A percentile compares a stretch with the other conserved stretches of the same genome.
Evolutionary conservation across 2,797 vertebrate genomes (phyloP).

Genomic region (Lagorchestes hirsutus): DNA sequence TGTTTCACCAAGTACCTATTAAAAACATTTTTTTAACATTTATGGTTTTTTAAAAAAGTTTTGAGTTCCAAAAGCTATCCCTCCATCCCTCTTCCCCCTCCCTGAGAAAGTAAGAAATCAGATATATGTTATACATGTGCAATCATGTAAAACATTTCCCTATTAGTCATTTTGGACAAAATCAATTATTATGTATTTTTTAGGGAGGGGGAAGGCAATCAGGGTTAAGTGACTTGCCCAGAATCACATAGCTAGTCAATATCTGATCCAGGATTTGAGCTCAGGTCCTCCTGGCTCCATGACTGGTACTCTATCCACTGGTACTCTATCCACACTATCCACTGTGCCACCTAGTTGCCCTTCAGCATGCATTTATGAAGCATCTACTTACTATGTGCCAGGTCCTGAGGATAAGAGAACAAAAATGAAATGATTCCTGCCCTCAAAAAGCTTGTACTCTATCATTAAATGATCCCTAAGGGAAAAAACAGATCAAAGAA

Average conservation of each 20-base stretch:
- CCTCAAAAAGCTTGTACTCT: neutral
- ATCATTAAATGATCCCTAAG: too few species aligned
- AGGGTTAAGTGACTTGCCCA: neutral
- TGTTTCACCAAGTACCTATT: neutral
- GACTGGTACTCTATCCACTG: too few species aligned
- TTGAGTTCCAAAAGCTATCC: neutral
- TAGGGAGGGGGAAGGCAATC: neutral
- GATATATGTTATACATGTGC: neutral
- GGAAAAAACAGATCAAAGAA: too few species aligned
- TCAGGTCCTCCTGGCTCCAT: too few species aligned
- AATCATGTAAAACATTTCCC: neutral
- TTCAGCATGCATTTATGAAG: too few species aligned
- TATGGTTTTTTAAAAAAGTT: neutral
- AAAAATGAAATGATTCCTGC: neutral
- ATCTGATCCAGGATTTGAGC: too few species aligned
- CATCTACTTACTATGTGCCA: too few species aligned
- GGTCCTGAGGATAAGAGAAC: neutral
- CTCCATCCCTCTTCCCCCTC: neutral
- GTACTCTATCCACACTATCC: too few species aligned
- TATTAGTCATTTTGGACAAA: neutral
- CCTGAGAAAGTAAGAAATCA: neutral
- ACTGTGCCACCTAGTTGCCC: too few species aligned
- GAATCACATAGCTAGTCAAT: too few species aligned
- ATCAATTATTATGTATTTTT: neutral
- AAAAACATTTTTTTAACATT: neutral